phyloP scores from a whole-genome alignment of 2,888 invertebrate genomes.

The Rhagonycha fulva region DNA sequence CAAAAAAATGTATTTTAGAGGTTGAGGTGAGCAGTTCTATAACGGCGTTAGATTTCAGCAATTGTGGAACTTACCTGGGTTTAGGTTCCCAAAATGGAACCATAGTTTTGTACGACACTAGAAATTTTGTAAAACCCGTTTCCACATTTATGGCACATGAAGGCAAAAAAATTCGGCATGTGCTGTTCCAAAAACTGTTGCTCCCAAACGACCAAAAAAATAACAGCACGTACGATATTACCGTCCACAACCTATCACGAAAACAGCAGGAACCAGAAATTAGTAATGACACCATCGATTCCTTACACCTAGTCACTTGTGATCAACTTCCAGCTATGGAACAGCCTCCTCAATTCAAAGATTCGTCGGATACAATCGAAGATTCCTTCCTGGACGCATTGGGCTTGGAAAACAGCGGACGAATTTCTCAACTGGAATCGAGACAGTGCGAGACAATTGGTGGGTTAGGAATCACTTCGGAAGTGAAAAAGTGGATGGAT shows the following conservation, averaged over 20 bases:
- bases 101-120: conserved; percentile 60
- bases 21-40: conserved; percentile 46
- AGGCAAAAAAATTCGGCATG: conserved; percentile 54
- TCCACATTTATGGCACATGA: conserved; percentile 59
- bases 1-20: conserved; percentile 49
- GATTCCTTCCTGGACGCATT: conserved; percentile 47
- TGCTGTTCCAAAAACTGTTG: conserved; percentile 54
- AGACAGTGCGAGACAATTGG: conserved; percentile 1
- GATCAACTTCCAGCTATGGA: neutral
- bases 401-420: conserved; percentile 29
- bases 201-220: neutral
- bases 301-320: neutral
- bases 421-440: neutral
- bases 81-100: conserved; percentile 62
- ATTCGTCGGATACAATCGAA: conserved; percentile 14
- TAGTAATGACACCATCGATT: neutral
- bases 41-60: conserved; percentile 48
- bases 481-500: conserved; percentile 26
- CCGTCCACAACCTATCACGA: neutral
- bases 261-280: neutral
- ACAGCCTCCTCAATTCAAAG: neutral
- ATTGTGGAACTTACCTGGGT: conserved; percentile 57
- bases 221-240: neutral
- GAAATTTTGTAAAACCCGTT: conserved; percentile 58
- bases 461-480: conserved; percentile 23